phyloP scores from a whole-genome alignment of 2,113 vertebrate genomes.

The Neogale vison region DNA sequence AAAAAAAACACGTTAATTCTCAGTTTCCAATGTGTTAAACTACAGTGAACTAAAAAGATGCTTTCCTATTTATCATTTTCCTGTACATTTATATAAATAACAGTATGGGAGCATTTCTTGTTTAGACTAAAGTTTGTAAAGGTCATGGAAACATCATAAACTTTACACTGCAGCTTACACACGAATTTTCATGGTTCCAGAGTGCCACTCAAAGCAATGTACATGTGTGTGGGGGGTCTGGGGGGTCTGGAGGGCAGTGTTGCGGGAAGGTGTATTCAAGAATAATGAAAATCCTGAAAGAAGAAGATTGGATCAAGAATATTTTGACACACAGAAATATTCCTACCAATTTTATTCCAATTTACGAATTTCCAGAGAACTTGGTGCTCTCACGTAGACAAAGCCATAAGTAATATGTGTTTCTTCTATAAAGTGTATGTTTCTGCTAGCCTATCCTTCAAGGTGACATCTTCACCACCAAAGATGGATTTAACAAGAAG shows the following conservation, averaged over 20 bases:
- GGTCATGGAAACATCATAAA: neutral
- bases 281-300: neutral
- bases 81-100: neutral
- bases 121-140: neutral
- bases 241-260: neutral
- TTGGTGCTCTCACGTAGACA: neutral
- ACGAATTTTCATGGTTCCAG: neutral
- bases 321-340: neutral
- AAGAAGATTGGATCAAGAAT: neutral
- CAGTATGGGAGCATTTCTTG: neutral
- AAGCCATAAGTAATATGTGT: neutral
- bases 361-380: neutral
- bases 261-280: neutral
- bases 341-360: neutral
- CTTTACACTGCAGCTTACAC: neutral
- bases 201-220: neutral
- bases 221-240: fast-evolving
- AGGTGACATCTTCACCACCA: slow-evolving; percentile 75
- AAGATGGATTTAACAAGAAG: slow-evolving; percentile 63
- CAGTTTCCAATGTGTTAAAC: neutral
- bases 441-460: slow-evolving; percentile 73
- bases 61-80: neutral
- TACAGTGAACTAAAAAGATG: neutral
- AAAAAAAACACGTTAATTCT: neutral
- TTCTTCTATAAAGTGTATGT: slow-evolving; percentile 57